phyloP scores from a whole-genome alignment of 2,888 invertebrate genomes.

The Hirtodrosophila trivittata region DNA sequence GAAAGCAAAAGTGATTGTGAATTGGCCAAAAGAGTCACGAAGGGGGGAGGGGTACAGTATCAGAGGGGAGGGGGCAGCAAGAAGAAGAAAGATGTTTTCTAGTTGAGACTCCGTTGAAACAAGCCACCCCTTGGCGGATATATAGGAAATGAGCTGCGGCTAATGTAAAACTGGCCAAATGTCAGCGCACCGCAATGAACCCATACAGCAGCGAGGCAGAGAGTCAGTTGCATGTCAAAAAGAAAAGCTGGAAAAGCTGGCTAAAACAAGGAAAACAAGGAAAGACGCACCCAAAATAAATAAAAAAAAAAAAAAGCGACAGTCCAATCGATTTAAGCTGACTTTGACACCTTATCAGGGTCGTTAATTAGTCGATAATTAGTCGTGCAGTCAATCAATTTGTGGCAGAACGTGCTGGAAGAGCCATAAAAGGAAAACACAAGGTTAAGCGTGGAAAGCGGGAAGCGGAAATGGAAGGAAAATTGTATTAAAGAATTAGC shows the following conservation, averaged over 20 bases:
- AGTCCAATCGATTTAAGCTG: slow-evolving; percentile 70
- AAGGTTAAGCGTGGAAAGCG: slow-evolving; percentile 24
- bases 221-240: slow-evolving; percentile 2
- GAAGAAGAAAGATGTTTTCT: neutral
- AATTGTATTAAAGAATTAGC: too few species aligned
- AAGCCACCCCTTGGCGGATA: too few species aligned
- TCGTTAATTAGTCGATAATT: slow-evolving; percentile 44
- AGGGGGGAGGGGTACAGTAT: neutral
- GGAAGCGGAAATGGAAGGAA: neutral
- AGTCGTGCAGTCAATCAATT: slow-evolving; percentile 61
- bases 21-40: slow-evolving; percentile 57
- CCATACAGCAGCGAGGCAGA: slow-evolving; percentile 43
- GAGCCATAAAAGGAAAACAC: slow-evolving; percentile 1
- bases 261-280: neutral
- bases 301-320: neutral
- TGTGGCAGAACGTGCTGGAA: slow-evolving; percentile 15
- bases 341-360: slow-evolving; percentile 70
- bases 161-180: too few species aligned
- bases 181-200: too few species aligned
- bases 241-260: too few species aligned
- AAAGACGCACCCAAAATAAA: too few species aligned
- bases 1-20: slow-evolving; percentile 79
- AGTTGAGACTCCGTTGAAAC: neutral
- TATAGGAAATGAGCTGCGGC: too few species aligned
- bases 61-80: neutral